These are phyloP conservation scores for Chlorodrepanis virens DNA, from an alignment of 2,113 vertebrate genomes.

Conservation along the genomic window DNA sequence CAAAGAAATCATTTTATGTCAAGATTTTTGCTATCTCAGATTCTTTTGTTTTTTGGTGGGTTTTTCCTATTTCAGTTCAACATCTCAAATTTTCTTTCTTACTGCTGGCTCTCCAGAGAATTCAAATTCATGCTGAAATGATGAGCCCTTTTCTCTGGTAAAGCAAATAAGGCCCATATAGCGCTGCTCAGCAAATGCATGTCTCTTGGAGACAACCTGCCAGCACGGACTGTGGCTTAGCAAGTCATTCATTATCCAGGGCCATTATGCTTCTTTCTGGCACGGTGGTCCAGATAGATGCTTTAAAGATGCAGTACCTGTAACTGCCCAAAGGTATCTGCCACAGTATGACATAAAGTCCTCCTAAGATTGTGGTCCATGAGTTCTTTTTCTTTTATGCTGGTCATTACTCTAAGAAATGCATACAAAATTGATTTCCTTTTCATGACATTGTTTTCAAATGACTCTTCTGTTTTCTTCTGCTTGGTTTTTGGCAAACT, in stretches of 20 bases:
- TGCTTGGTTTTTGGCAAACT: slow-evolving; percentile 36
- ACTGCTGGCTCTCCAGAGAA: background rate
- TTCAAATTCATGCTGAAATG: background rate
- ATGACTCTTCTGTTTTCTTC: slow-evolving; percentile 54
- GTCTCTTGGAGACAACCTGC: background rate
- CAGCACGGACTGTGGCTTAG: background rate
- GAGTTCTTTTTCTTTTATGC: background rate
- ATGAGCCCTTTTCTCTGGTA: background rate
- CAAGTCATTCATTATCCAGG: background rate
- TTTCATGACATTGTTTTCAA: slow-evolving; percentile 46
- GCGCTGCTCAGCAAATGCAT: background rate
- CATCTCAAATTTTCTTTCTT: background rate
- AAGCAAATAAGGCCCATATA: background rate
- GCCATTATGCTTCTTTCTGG: background rate
- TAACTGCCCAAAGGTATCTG: background rate
- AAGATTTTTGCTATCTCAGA: background rate
- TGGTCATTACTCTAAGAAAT: slow-evolving; percentile 24
- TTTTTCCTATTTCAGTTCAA: background rate
- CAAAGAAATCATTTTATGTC: background rate
- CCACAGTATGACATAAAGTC: background rate
- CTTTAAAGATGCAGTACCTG: background rate
- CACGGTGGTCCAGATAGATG: background rate
- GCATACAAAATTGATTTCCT: slow-evolving; percentile 48
- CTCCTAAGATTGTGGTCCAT: background rate
- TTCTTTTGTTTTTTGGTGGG: background rate